These are phyloP conservation scores for Cryptocephalus primarius DNA, from an alignment of 2,888 invertebrate genomes.

Conservation along the genomic window DNA sequence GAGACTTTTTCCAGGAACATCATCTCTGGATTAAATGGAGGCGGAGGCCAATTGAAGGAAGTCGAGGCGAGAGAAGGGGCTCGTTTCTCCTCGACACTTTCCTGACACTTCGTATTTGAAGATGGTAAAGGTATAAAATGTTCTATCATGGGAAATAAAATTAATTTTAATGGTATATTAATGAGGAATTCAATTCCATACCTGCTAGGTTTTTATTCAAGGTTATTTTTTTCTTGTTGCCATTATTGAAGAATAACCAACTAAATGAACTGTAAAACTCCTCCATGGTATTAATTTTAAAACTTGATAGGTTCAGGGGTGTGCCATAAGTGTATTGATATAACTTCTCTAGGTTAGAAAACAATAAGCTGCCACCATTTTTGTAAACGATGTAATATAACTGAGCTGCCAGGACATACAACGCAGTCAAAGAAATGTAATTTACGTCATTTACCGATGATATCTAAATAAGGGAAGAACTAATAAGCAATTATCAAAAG, in stretches of 20 bases:
- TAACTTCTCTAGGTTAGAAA: conserved; percentile 23
- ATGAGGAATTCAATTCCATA: conserved; percentile 13
- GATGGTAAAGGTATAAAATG: conserved; percentile 25
- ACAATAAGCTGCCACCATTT: conserved; percentile 27
- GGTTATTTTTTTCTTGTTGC: conserved; percentile 36
- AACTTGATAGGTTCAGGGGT: conserved; percentile 25
- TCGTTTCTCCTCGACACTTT: conserved; percentile 12
- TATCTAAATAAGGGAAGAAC: conserved; percentile 15
- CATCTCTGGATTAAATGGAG: conserved; percentile 11
- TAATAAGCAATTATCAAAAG: neutral
- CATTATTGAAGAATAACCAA: conserved; percentile 29
- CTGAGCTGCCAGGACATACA: conserved; percentile 32
- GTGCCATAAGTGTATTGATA: conserved; percentile 28
- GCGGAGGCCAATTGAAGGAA: conserved; percentile 21
- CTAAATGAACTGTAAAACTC: conserved; percentile 30
- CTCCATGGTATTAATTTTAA: conserved; percentile 27
- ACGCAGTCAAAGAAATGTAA: conserved; percentile 27
- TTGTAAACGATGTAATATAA: conserved; percentile 30
- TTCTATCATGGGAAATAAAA: conserved; percentile 16
- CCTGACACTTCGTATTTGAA: conserved; percentile 1
- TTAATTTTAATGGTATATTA: too few relatives aligned
- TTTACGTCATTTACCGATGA: conserved; percentile 21
- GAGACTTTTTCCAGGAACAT: conserved; percentile 15
- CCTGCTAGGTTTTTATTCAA: conserved; percentile 41
- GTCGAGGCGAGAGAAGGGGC: conserved; percentile 25